Base-by-base conservation (phyloP, 2,113 vertebrate genomes). In the Varanus salvator region DNA sequence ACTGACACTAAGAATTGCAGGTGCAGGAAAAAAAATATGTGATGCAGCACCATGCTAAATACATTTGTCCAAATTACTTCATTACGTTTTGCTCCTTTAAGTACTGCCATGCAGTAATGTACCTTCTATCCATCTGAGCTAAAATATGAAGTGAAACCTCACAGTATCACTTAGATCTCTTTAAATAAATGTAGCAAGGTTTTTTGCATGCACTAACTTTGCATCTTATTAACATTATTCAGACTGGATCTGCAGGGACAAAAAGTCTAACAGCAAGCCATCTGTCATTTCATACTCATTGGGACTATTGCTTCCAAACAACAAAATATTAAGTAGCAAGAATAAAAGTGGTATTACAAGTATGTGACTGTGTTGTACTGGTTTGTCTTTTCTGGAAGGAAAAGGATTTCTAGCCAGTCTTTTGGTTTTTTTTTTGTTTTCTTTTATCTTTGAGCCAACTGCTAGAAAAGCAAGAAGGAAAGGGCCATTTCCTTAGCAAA, bases 221-320 rank as follows among this genome's bases (percentile, higher is more conserved):
- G 91, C 69, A 88, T 44, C 72, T 80, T 82, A 44, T 91, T 93
- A 90, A 66, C 87, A 74, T 93, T 90, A 94, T 89, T 77, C 94
- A 83, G 90, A 71, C 85, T 50, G 23, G 89, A 84, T 78, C 90
- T 89, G 34, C 76, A 90, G 52, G 74, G 88, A n/a, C 68, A 69
- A 89, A 89, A 96, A 96, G 50, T 21, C 54, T 84, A 31, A 71
- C 54, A 90, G 80, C 85, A 94, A 87, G 87, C 66, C 69, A 74
- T 92, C 91, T 87, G 84, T 72, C 86, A 44, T 75, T 90, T 83
- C 90, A 1, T 66, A 87, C 92, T 94, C 94, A 3, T 89, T 82
- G 78, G 1, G n/a, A 92, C 87, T 89, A 87, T 94, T 90, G 60
- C 88, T 90, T 80, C 72, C 85, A 88, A 89, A 91, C 64, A 93